Evolutionary conservation across 1,140 invertebrate species (phyloP), one percentile per base, ranked within the genome.

Genomic region (Araneus ventricosus): DNA sequence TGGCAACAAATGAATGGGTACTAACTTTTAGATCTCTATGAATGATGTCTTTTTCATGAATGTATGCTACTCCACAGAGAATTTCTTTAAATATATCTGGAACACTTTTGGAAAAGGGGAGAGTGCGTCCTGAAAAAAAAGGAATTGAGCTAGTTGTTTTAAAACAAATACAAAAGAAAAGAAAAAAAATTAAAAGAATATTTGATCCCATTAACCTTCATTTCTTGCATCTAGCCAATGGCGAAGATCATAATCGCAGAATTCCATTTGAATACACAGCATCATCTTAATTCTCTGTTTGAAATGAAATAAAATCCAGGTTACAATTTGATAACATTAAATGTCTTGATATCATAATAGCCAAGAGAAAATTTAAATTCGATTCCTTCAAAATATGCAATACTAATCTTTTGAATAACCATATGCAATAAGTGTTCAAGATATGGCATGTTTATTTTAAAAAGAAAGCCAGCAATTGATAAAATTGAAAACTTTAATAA

Each of bases 181-280:
- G 8, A 4, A 24, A 20, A 61, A 22, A 10, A 24, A 30, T 37
- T 5, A 59, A 61, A 34, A 20, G 85, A 17, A 0, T 20, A 30
- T 59, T 24, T 20, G n/a, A 24, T 10, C 24, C 0, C 22, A 27
- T 5, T 20, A n/a, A 88, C 91, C 85, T 93, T 84, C 41, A 93
- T 97, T 97, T 90, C 97, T 96, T 70, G 96, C 95, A 63, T 97
- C 96, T 37, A 98, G 94, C 97, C 97, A 98, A 37, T 97, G 96
- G 86, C 97, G 96, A 34, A 98, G 95, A 3, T 97, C 98, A 94
- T 96, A 96, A 94, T 97, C 96, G 95, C 97, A 98, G 39, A 97
- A 96, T 61, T 97, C 96, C 97, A 98, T 98, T 95, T 98, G 97
- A 94, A 98, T 98, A 94, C 97, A 98, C 6, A 98, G 95, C 45